Base-by-base conservation (phyloP, 2,113 vertebrate genomes). In the Phaethornis superciliosus region DNA sequence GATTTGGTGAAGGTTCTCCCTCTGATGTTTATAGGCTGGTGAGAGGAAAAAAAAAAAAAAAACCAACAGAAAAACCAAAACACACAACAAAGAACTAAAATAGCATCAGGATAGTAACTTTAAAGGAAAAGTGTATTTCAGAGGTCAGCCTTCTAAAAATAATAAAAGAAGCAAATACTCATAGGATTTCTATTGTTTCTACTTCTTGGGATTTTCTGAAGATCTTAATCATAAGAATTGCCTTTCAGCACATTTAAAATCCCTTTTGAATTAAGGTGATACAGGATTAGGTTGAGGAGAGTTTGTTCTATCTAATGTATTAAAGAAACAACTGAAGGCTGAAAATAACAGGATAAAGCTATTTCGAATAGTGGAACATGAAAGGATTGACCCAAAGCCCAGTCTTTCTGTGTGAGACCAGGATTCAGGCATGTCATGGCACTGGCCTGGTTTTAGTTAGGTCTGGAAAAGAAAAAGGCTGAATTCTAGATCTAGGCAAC, bases 1-100 rank as follows among this genome's bases (percentile, higher is more conserved):
- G 62, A n/a, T 23, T 89, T 46, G 24, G 21, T 74, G 67, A 85
- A 67, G 20, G 54, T 93, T 78, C 26, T 80, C 40, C 10, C 23
- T 85, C 49, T 64, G 35, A 64, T 56, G 9, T 75, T 76, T 64
- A 19, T 40, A 54, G 75, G 40, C 18, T 60, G 40, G 42, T n/a
- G 23, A 28, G 13, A 12, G 17, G 1, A 0, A 4, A 11, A 44
- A 14, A 6, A 0, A 4, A 11, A 44, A 14, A 6, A 9, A 3
- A 15, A n/a, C 26, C 17, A 3, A 10, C 1, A 12, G 13, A 40
- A 40, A 40, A 40, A 40, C 40, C 37, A 40, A 40, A 40, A 40
- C 40, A 40, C 40, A 7, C 12, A 20, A 7, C 14, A 35, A 44
- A 63, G 17, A 63, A 37, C 26, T 72, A 10, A 87, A 52, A 44